phyloP scores from a whole-genome alignment of 1,140 invertebrate genomes.

The Aphaenogaster ashmeadi region DNA sequence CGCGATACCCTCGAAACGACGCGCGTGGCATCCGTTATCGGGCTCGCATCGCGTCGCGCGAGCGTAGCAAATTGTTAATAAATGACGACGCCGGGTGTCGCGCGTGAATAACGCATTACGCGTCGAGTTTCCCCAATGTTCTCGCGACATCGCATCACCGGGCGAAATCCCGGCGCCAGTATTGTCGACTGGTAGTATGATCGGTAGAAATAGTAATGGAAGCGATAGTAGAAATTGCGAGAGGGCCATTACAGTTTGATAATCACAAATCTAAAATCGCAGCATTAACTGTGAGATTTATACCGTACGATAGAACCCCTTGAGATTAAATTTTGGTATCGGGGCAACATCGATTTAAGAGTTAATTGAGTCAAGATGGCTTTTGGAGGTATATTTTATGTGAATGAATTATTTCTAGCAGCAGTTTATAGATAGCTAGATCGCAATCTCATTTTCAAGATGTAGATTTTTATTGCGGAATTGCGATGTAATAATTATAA shows the following conservation, averaged over 20 bases:
- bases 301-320: too few relatives aligned
- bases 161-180: neutral
- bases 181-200: slow-evolving; percentile 15
- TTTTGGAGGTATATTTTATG: neutral
- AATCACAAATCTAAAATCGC: neutral
- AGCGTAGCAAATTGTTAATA: slow-evolving; percentile 48
- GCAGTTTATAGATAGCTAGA: neutral
- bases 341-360: neutral
- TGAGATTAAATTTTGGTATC: neutral
- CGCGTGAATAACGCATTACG: slow-evolving; percentile 36
- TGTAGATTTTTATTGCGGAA: neutral
- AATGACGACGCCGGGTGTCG: slow-evolving; percentile 35
- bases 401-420: slow-evolving; percentile 4
- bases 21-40: slow-evolving; percentile 16
- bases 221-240: neutral
- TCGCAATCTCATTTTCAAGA: neutral
- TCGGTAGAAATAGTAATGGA: slow-evolving; percentile 5
- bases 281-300: neutral
- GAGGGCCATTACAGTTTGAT: neutral
- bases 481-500: neutral
- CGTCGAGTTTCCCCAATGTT: slow-evolving; percentile 54
- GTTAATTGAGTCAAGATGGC: neutral
- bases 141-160: neutral
- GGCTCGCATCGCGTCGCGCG: slow-evolving; percentile 3
- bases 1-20: slow-evolving; percentile 1